Conservation (phyloP, 2,888 invertebrate genomes). For the Anodontia alba region DNA sequence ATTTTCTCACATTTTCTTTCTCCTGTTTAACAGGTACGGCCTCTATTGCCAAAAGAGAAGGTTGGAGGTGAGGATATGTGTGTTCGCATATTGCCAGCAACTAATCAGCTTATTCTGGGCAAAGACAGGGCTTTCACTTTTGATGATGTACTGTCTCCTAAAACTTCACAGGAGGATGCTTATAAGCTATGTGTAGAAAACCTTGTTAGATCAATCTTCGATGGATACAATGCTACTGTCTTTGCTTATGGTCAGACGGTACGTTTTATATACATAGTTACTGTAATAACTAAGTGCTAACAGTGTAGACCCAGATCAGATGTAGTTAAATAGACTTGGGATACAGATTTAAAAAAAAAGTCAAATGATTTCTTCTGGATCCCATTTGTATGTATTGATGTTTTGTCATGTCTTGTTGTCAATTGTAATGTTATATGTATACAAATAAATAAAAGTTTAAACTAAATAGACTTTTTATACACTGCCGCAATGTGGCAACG, state of each 20-base stretch:
- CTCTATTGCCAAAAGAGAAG: slow-evolving; percentile 83
- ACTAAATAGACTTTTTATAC: too few species aligned
- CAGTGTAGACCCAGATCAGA: too few species aligned
- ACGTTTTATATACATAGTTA: slow-evolving; percentile 48
- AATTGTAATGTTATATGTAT: too few species aligned
- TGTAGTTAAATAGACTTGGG: too few species aligned
- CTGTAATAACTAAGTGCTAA: neutral
- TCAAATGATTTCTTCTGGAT: too few species aligned
- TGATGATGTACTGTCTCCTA: slow-evolving; percentile 92
- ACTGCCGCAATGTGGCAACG: too few species aligned
- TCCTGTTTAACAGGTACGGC: slow-evolving; percentile 77
- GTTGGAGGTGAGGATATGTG: slow-evolving; percentile 83
- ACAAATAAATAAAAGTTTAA: too few species aligned
- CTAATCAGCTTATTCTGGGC: slow-evolving; percentile 87
- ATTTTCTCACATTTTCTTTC: too few species aligned
- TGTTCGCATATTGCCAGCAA: slow-evolving; percentile 77
- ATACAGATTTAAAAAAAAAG: too few species aligned
- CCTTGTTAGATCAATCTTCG: slow-evolving; percentile 84
- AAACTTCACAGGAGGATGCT: slow-evolving; percentile 87
- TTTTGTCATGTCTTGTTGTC: too few species aligned
- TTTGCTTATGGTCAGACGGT: slow-evolving; percentile 97
- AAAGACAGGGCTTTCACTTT: slow-evolving; percentile 92
- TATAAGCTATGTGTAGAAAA: slow-evolving; percentile 82
- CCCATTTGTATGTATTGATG: too few species aligned
- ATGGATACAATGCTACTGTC: slow-evolving; percentile 97